phyloP scores from a whole-genome alignment of 2,888 invertebrate genomes.

The Synanthedon andrenaeformis region DNA sequence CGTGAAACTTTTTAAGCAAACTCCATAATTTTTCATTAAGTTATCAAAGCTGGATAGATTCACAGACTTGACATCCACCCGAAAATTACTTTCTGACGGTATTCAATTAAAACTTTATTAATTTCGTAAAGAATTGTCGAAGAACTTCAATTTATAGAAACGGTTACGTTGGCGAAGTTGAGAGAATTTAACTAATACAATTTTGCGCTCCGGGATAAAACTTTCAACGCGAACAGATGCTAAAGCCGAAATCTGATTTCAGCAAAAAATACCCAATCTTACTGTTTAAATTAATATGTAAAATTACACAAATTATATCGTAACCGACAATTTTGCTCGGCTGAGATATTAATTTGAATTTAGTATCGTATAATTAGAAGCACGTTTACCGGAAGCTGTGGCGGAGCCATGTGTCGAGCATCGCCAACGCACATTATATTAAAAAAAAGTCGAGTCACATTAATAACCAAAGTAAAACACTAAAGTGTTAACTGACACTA shows the following conservation, averaged over 20 bases:
- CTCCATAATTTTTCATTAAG: constrained; percentile 13
- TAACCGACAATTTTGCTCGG: too few relatives aligned
- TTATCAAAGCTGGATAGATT: constrained; percentile 18
- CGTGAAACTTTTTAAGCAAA: not conserved
- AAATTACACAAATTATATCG: too few relatives aligned
- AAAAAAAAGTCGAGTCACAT: not conserved
- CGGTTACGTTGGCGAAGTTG: constrained; percentile 45
- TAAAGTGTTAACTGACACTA: constrained; percentile 22
- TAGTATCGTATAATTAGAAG: constrained; percentile 49
- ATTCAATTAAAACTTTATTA: constrained; percentile 69
- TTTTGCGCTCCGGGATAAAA: constrained; percentile 46
- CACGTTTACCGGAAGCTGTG: constrained; percentile 35
- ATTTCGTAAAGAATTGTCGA: constrained; percentile 56
- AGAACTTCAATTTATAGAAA: constrained; percentile 47
- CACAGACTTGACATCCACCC: constrained; percentile 30
- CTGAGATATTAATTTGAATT: constrained; percentile 36
- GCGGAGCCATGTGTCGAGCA: constrained; percentile 25
- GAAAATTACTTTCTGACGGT: constrained; percentile 48
- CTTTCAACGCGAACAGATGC: constrained; percentile 17
- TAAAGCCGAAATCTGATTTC: too few relatives aligned
- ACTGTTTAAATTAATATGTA: too few relatives aligned
- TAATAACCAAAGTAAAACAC: not conserved
- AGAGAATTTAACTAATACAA: constrained; percentile 55
- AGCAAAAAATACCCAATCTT: too few relatives aligned
- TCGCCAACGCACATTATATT: constrained; percentile 3